Evolutionary conservation across 30 jellyfish, hydroid and myxozoan genomes (phyloP).

Genomic region (Chrysaora quinquecirrha): DNA sequence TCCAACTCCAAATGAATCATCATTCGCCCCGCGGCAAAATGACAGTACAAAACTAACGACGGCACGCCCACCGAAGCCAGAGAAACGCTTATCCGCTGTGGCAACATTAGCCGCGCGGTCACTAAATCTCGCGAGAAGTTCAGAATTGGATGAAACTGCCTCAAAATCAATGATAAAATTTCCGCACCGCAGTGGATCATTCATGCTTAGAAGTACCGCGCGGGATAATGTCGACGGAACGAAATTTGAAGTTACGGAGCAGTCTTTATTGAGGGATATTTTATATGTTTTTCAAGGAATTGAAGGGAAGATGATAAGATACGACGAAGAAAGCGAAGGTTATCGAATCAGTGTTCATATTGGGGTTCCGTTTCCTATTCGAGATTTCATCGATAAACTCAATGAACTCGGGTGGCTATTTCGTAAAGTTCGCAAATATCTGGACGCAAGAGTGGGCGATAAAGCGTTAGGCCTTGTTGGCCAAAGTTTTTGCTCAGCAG

Average conservation of each 20-base stretch:
- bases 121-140: slow-evolving; percentile 49
- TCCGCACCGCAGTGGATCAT: slow-evolving; percentile 62
- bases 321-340: slow-evolving; percentile 87
- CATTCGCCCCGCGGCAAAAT: slow-evolving; percentile 74
- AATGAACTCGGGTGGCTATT: slow-evolving; percentile 97
- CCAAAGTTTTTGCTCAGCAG: slow-evolving; percentile 97
- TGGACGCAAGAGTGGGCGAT: slow-evolving; percentile 93
- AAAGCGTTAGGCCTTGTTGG: slow-evolving; percentile 98
- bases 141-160: slow-evolving; percentile 16
- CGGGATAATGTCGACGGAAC: slow-evolving; percentile 80
- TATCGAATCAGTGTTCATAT: slow-evolving; percentile 77
- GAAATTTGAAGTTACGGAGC: slow-evolving; percentile 91
- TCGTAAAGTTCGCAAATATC: slow-evolving; percentile 83
- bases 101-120: slow-evolving; percentile 96
- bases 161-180: slow-evolving; percentile 58
- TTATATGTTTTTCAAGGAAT: slow-evolving; percentile 98
- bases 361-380: slow-evolving; percentile 95
- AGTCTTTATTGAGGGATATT: slow-evolving; percentile 81
- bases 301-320: slow-evolving; percentile 86
- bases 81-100: slow-evolving; percentile 79
- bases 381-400: slow-evolving; percentile 87
- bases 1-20: slow-evolving; percentile 83
- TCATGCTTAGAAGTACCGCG: slow-evolving; percentile 62
- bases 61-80: slow-evolving; percentile 70
- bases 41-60: slow-evolving; percentile 12